phyloP scores from a whole-genome alignment of 2,888 invertebrate genomes.

The Nomada fucata region DNA sequence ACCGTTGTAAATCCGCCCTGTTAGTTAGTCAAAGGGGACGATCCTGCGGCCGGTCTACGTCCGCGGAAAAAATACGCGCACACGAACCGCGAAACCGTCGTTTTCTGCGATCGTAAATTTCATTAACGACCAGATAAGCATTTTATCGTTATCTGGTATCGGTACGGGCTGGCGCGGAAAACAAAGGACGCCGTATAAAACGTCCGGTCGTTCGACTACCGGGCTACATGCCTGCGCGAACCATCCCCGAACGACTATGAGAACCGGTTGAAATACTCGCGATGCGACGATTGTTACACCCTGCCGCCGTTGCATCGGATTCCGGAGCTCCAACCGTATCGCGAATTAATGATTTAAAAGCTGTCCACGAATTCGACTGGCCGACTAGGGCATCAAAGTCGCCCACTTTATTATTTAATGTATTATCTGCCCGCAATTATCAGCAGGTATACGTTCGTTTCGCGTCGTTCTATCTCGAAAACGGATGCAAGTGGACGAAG shows the following conservation, averaged over 20 bases:
- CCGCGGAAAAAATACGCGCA: slow-evolving; percentile 25
- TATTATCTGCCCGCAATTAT: neutral
- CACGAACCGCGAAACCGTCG: slow-evolving; percentile 42
- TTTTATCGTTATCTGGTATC: slow-evolving; percentile 55
- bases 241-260: neutral
- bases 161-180: slow-evolving; percentile 4
- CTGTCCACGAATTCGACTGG: slow-evolving; percentile 15
- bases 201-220: slow-evolving; percentile 36
- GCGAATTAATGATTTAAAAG: slow-evolving; percentile 24
- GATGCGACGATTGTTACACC: neutral
- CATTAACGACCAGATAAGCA: slow-evolving; percentile 56
- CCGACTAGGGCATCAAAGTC: slow-evolving; percentile 29
- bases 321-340: slow-evolving; percentile 27
- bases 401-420: neutral
- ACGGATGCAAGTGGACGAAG: no score
- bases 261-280: slow-evolving; percentile 23
- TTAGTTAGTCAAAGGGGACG: slow-evolving; percentile 61
- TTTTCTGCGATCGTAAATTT: slow-evolving; percentile 55
- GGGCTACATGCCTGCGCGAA: slow-evolving; percentile 13
- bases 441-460: neutral
- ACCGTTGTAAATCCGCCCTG: slow-evolving; percentile 59
- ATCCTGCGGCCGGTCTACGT: slow-evolving; percentile 44
- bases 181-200: slow-evolving; percentile 50
- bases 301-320: no score
- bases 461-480: no score